Evolutionary conservation across 2,797 vertebrate genomes (phyloP).

Genomic region (Momotus momota): DNA sequence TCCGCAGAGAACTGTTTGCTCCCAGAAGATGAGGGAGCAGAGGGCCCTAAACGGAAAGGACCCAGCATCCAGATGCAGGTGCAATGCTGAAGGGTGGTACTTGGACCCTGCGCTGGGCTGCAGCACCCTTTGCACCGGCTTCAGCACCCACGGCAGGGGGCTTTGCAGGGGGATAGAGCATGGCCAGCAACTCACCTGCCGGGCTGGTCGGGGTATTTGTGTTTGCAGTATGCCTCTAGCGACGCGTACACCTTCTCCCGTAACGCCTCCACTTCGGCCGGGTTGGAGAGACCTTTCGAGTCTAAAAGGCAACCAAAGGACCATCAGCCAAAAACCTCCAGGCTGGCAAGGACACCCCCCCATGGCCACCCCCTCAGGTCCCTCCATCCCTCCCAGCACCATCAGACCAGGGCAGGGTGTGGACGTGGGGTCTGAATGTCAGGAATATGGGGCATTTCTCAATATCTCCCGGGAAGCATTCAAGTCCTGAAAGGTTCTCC

Average conservation of each 20-base stretch:
- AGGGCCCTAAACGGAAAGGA: fast-evolving
- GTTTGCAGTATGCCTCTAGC: constrained; percentile 98
- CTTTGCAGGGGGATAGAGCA: fast-evolving
- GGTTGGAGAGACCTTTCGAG: constrained; percentile 97
- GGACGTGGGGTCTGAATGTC: neutral
- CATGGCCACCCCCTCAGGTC: fast-evolving
- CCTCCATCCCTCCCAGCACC: neutral
- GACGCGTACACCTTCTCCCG: constrained; percentile 98
- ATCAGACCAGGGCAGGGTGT: neutral
- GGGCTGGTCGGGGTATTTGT: constrained; percentile 98
- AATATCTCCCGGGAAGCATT: fast-evolving
- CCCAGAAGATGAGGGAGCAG: fast-evolving
- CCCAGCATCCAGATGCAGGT: neutral
- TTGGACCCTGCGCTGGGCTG: neutral
- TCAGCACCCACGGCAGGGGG: neutral
- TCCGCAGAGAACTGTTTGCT: fast-evolving
- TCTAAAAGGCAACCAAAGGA: constrained; percentile 76
- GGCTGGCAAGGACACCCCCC: neutral
- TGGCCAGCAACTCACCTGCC: constrained; percentile 86
- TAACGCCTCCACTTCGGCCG: constrained; percentile 93
- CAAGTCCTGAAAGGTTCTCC: neutral
- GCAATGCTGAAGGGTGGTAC: fast-evolving
- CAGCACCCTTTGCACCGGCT: neutral
- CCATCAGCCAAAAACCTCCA: neutral
- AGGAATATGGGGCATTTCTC: neutral